Base-by-base conservation (phyloP, 2,797 vertebrate species). In the Malurus splendens region DNA sequence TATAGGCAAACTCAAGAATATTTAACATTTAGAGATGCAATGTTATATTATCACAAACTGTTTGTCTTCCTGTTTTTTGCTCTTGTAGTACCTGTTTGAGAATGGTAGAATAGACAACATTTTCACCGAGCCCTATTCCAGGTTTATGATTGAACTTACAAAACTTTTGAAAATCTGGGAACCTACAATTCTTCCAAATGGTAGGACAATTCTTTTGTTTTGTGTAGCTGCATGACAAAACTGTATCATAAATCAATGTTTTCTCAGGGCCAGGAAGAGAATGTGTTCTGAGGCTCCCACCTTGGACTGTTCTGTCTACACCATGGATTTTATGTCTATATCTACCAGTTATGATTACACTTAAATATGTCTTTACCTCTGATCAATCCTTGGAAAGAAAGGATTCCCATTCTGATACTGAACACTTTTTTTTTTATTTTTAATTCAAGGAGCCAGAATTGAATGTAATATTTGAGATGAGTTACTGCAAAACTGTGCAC, bases 101-200 rank as follows among this genome's bases (percentile, higher is more conserved):
- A 99, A 99, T 92, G 98, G 98, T 84, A 98, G 99, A 74, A 98
- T 99, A 98, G 99, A 99, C 96, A 99, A 99, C 97, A 99, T 99
- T 95, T 99, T 99, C 96, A 99, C 98, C 76, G 99, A 99, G 94
- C 96, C 98, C 57, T 99, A 99, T 97, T 99, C 99, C 97, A 97
- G 97, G 96, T 99, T 99, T 97, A 99, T 98, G 95, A 97, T 97
- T 82, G 98, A 98, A 94, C 98, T 99, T 93, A 99, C 98, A 71
- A 98, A 96, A 89, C 97, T 98, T 90, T 96, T 99, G 94, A 98
- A 98, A 96, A 97, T 96, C 92, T 99, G 99, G 98, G 97, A 98
- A 89, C 99, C 99, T 71, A 97, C 97, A 71, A 92, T 99, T 95
- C 98, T 99, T 93, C 96, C 98, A 92, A 98, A 97, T 87, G 99